phyloP scores from a whole-genome alignment of 2,797 vertebrate genomes.

The Rhinatrema bivittatum region DNA sequence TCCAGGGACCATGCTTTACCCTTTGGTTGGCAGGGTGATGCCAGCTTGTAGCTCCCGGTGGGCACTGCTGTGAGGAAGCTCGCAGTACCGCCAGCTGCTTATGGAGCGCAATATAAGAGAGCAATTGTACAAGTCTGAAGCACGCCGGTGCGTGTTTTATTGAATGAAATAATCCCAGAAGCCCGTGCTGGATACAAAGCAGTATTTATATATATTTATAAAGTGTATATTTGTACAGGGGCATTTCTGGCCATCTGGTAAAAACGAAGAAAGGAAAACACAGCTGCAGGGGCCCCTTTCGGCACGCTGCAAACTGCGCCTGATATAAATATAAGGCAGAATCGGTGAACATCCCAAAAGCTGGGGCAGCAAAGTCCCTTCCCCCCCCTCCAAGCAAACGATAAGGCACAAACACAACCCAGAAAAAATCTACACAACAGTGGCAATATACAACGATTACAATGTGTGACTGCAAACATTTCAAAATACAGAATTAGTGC shows the following conservation, averaged over 20 bases:
- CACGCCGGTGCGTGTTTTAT: not conserved
- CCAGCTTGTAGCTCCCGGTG: too few species aligned
- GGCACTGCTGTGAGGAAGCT: too few species aligned
- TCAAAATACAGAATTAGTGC: conserved; percentile 51
- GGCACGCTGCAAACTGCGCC: conserved; percentile 21
- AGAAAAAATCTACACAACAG: conserved; percentile 31
- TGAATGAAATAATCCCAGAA: conserved; percentile 8
- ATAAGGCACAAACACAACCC: conserved; percentile 35
- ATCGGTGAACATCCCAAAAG: conserved; percentile 14
- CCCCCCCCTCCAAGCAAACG: conserved; percentile 17
- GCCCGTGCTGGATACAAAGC: conserved; percentile 56
- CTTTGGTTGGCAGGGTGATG: too few species aligned
- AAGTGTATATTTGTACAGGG: conserved; percentile 37
- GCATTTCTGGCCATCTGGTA: conserved; percentile 40
- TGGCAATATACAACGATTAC: conserved; percentile 46
- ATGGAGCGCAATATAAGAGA: not conserved
- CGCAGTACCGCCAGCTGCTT: too few species aligned
- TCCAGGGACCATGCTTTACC: too few species aligned
- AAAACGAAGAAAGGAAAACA: conserved; percentile 33
- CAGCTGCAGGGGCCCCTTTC: conserved; percentile 6
- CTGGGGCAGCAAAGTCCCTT: conserved; percentile 3
- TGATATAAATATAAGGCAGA: conserved; percentile 58
- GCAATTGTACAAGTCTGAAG: not conserved
- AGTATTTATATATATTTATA: conserved; percentile 65
- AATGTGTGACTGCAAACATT: conserved; percentile 42